Evolutionary conservation across 2,888 invertebrate genomes (phyloP).

Genomic region (Papilio gigon): DNA sequence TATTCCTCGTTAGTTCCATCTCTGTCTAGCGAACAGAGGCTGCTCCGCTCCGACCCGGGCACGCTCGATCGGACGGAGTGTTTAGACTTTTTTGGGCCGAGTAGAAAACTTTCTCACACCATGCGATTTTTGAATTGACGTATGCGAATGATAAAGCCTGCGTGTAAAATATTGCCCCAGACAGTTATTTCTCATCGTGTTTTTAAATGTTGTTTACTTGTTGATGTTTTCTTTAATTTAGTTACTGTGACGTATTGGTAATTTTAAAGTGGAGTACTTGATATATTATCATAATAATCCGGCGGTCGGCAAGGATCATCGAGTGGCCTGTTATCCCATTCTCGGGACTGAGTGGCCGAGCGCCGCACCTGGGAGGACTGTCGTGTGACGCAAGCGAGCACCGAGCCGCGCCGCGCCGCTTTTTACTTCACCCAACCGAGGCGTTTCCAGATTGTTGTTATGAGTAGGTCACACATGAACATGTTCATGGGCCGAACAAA

Average conservation of each 20-base stretch:
- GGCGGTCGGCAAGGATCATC: too few species aligned
- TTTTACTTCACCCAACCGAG: conserved; percentile 51
- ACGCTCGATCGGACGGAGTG: conserved; percentile 47
- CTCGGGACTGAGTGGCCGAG: too few species aligned
- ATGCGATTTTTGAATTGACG: conserved; percentile 45
- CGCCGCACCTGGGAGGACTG: conserved; percentile 15
- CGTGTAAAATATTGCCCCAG: conserved; percentile 26
- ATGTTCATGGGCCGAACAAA: conserved; percentile 72
- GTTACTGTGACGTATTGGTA: not conserved
- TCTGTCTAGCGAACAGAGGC: conserved; percentile 50
- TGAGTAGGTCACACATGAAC: conserved; percentile 77
- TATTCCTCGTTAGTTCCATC: conserved; percentile 62
- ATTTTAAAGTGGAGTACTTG: not conserved
- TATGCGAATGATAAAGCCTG: conserved; percentile 27
- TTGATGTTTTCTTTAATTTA: not conserved
- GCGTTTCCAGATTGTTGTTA: conserved; percentile 74
- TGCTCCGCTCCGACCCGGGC: conserved; percentile 65
- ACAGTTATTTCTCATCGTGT: conserved; percentile 5
- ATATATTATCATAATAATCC: too few species aligned
- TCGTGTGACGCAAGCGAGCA: conserved; percentile 36
- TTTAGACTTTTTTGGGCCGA: conserved; percentile 52
- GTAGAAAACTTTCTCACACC: conserved; percentile 40
- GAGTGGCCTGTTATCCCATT: too few species aligned
- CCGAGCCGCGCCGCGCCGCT: conserved; percentile 30
- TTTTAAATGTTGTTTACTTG: not conserved